A percentile compares a stretch with the other conserved stretches of the same genome.
These are phyloP conservation scores for Petrolisthes cinctipes DNA, from an alignment of 2,888 invertebrate genomes.

Conservation along the genomic window DNA sequence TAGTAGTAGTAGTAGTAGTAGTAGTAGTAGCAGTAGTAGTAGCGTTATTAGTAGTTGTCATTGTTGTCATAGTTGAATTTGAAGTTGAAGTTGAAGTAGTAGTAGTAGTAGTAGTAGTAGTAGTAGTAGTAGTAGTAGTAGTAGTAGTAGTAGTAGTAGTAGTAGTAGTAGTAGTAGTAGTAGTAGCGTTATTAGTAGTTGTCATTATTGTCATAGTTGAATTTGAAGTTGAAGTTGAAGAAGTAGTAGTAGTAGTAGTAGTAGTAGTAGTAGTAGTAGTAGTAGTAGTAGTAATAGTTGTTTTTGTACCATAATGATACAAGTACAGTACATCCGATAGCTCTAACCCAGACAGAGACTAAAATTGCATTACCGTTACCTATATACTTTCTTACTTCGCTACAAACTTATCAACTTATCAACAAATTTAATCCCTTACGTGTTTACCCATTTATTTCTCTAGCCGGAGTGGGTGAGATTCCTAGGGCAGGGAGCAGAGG, in stretches of 20 bases:
- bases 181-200: slow-evolving; percentile 5
- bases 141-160: slow-evolving; percentile 26
- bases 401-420: not conserved
- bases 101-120: slow-evolving; percentile 23
- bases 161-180: not conserved
- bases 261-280: slow-evolving; percentile 6
- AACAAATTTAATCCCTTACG: too few relatives aligned
- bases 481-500: slow-evolving; percentile 36
- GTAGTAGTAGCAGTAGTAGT: slow-evolving; percentile 20
- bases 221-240: not conserved
- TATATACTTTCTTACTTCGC: not conserved
- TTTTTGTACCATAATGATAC: not conserved
- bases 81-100: not conserved
- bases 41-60: slow-evolving; percentile 3
- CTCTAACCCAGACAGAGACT: too few relatives aligned
- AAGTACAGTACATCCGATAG: not conserved
- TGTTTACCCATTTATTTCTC: not conserved
- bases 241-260: slow-evolving; percentile 20
- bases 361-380: not conserved
- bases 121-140: not conserved
- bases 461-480: slow-evolving; percentile 59
- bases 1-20: not conserved
- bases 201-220: not conserved
- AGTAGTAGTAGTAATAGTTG: slow-evolving; percentile 16
- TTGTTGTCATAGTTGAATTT: not conserved